phyloP scores from a whole-genome alignment of 2,888 invertebrate genomes.

The Iphiclides podalirius region DNA sequence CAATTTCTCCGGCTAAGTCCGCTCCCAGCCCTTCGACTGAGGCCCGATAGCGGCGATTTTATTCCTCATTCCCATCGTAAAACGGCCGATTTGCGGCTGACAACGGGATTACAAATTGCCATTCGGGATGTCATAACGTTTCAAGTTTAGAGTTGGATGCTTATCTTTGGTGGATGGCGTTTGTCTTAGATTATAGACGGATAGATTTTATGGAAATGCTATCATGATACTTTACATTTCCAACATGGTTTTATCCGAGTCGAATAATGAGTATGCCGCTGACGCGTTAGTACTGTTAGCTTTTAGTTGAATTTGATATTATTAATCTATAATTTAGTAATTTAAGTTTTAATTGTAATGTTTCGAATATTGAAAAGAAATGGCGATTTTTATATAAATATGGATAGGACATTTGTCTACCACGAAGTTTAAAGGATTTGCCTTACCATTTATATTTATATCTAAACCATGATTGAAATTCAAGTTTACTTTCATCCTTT shows the following conservation, averaged over 20 bases:
- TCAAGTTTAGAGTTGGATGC: conserved; percentile 6
- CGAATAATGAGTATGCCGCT: neutral
- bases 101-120: conserved; percentile 6
- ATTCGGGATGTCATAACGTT: conserved; percentile 16
- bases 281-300: no score
- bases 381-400: no score
- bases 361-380: no score
- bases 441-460: no score
- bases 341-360: neutral
- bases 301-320: neutral
- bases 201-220: neutral
- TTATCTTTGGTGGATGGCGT: conserved; percentile 12
- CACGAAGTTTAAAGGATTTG: no score
- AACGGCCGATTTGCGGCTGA: conserved; percentile 10
- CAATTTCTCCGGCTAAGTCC: conserved; percentile 40
- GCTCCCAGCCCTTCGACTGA: conserved; percentile 18
- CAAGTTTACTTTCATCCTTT: neutral
- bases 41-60: conserved; percentile 6
- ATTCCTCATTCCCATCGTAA: conserved; percentile 13
- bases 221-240: neutral
- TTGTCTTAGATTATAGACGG: conserved; percentile 4
- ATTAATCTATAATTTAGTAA: no score
- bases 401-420: no score
- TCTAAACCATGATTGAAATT: no score
- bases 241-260: neutral